Percentiles rank a stretch among this genome's conserved stretches.
phyloP scores from a whole-genome alignment of 1,140 invertebrate genomes.

The Diorhabda sublineata region DNA sequence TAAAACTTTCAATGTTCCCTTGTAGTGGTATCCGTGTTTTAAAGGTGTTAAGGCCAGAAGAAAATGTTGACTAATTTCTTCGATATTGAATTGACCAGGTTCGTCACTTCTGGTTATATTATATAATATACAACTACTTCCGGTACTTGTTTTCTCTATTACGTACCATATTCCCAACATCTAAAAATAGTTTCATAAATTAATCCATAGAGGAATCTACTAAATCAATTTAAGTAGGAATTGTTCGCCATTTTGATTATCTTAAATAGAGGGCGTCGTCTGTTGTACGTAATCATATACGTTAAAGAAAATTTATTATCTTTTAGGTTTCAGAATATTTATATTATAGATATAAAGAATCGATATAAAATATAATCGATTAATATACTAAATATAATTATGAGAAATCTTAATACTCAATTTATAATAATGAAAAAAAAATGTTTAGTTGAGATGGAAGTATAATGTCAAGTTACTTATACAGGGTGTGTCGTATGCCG shows the following conservation, averaged over 20 bases:
- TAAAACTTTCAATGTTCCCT: conserved; percentile 62
- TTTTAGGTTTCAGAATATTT: background rate
- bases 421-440: too few relatives aligned
- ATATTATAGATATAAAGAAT: background rate
- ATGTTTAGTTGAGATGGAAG: too few relatives aligned
- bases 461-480: too few relatives aligned
- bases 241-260: background rate
- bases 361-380: background rate
- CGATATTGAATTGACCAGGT: conserved; percentile 62
- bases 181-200: conserved; percentile 49
- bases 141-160: conserved; percentile 77
- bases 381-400: too few relatives aligned
- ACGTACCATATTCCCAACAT: conserved; percentile 78
- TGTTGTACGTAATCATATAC: background rate
- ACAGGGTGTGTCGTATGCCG: too few relatives aligned
- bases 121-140: conserved; percentile 72
- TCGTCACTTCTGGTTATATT: conserved; percentile 69
- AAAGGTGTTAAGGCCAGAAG: conserved; percentile 62
- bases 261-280: background rate
- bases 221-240: background rate
- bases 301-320: background rate
- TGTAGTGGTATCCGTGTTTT: conserved; percentile 73
- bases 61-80: conserved; percentile 72
- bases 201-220: background rate
- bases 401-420: too few relatives aligned